A percentile compares a stretch with the other conserved stretches of the same genome.
Evolutionary conservation across 2,797 vertebrate genomes (phyloP).

Genomic region (Peromyscus aztecus): DNA sequence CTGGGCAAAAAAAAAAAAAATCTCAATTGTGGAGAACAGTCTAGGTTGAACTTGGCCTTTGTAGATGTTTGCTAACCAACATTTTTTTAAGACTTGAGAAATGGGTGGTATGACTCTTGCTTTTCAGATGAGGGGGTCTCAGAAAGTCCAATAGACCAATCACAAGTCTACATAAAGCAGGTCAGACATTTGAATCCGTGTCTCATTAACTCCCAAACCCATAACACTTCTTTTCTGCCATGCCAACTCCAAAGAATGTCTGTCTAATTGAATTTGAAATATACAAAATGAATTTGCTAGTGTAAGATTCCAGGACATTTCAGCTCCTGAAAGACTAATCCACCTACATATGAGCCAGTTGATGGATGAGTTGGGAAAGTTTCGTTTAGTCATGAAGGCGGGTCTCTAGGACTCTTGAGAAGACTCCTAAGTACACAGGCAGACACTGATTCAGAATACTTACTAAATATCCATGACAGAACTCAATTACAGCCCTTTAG

Average conservation of each 20-base stretch:
- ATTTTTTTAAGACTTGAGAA: conserved; percentile 55
- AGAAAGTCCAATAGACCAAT: conserved; percentile 2
- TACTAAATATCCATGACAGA: conserved; percentile 25
- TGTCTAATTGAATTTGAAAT: conserved; percentile 59
- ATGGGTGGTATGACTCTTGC: not conserved
- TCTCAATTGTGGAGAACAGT: not conserved
- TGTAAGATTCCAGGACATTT: conserved; percentile 23
- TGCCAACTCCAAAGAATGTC: conserved; percentile 17
- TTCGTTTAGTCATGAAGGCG: conserved; percentile 38
- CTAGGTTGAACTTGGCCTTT: conserved; percentile 41
- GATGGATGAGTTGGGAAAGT: not conserved
- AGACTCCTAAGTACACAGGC: conserved; percentile 33
- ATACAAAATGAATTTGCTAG: conserved; percentile 17
- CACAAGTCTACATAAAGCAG: not conserved
- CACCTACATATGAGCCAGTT: not conserved
- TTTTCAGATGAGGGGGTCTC: not conserved
- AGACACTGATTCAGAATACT: conserved; percentile 42
- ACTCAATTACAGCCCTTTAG: conserved; percentile 62
- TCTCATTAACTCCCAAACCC: conserved; percentile 20
- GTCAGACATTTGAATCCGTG: not conserved
- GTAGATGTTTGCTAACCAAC: conserved; percentile 48
- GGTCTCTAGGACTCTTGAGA: conserved; percentile 14
- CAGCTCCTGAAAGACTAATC: conserved; percentile 40
- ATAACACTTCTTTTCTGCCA: conserved; percentile 3
- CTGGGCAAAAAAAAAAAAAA: conserved; percentile 50